A percentile compares a stretch with the other conserved stretches of the same genome.
Conservation (phyloP, 2,113 vertebrate species). For the Glaucomys volans region DNA sequence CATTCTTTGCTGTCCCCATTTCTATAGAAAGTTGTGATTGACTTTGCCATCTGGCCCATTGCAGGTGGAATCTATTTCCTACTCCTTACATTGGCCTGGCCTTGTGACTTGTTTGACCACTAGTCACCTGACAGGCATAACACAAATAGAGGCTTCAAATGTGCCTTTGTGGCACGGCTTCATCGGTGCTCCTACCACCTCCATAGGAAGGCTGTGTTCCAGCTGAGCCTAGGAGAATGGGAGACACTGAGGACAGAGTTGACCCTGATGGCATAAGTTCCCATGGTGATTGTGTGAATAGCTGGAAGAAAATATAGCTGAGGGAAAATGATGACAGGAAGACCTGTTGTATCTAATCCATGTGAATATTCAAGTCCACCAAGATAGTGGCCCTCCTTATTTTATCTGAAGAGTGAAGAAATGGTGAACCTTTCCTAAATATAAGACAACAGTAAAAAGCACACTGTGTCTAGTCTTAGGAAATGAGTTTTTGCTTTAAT, state of each 20-base stretch:
- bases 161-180: neutral
- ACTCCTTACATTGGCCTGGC: neutral
- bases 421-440: neutral
- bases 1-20: neutral
- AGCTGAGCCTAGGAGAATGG: neutral
- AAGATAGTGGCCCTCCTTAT: neutral
- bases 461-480: neutral
- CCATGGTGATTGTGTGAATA: neutral
- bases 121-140: neutral
- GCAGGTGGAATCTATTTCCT: neutral
- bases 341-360: neutral
- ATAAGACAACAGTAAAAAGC: neutral
- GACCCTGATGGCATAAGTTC: too few species aligned
- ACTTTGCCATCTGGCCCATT: neutral
- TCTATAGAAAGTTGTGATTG: neutral
- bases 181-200: neutral
- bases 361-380: neutral
- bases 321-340: neutral
- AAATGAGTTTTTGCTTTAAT: neutral
- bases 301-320: neutral
- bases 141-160: neutral
- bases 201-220: fast-evolving
- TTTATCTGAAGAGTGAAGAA: neutral
- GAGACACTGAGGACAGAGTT: neutral
- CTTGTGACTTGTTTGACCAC: neutral